Base-by-base conservation (phyloP, 2,797 vertebrate species). In the Uromys caudimaculatus region DNA sequence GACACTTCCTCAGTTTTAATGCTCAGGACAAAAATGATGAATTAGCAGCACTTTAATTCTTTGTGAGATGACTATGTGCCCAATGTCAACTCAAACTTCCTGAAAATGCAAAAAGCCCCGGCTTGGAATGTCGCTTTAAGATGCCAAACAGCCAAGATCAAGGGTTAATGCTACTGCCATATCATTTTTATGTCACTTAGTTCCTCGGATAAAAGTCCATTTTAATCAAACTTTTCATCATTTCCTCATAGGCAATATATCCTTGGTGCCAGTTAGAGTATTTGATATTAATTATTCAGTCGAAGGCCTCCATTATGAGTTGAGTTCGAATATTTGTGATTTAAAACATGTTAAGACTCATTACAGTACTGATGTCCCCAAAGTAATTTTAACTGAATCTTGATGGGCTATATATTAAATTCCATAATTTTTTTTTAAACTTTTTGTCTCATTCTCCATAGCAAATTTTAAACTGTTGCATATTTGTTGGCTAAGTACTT, bases 241-340 rank as follows among this genome's bases (percentile, higher is more conserved):
- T 98, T 97, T 97, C 98, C 97, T 97, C 82, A 38, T 90, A 96
- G 95, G 95, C 91, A 95, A 97, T 98, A 97, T 97, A 97, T 98
- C 95, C 97, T 97, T 89, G 77, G 83, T 97, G 95, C 97, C 96
- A 96, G 93, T 93, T 96, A 81, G 93, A 96, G 95, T 97, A 97
- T 97, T 96, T 96, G 95, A 96, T 96, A 96, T 97, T 97, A 97
- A 97, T 98, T 97, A 97, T 97, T 97, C 97, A 97, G 60, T 87
- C 1, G 6, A 96, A 96, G 93, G 76, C 95, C 87, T 97, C 95
- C 94, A 90, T 97, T 96, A 97, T 94, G 89, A 97, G 94, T 97
- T 96, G 97, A 79, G 97, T 91, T 97, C 79, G 56, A 96, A 88
- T 91, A 86, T 96, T 97, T 90, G 93, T 96, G 95, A 96, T 97